These are phyloP conservation scores for Leptodactylus fuscus DNA, from an alignment of 2,113 vertebrate species.

Conservation along the genomic window DNA sequence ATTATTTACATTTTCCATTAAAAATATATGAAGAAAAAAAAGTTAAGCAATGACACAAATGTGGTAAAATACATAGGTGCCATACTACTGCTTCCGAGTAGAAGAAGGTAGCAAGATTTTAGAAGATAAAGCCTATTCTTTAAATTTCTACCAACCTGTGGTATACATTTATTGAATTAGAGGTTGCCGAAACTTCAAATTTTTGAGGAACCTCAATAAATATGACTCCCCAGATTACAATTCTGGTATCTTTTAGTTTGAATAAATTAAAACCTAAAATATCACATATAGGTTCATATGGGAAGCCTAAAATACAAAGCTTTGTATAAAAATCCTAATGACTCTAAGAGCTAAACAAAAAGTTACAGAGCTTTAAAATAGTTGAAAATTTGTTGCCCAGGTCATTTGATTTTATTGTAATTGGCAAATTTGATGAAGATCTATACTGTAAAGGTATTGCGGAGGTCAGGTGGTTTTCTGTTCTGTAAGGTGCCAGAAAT, in stretches of 20 bases:
- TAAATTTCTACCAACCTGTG: not conserved
- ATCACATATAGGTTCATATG: not conserved
- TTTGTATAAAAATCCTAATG: too few species aligned
- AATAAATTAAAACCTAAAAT: not conserved
- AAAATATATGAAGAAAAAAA: not conserved
- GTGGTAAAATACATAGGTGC: not conserved
- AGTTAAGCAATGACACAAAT: not conserved
- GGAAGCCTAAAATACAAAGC: not conserved
- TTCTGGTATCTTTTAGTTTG: not conserved
- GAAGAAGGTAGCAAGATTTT: too few species aligned
- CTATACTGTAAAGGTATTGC: too few species aligned
- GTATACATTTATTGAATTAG: too few species aligned
- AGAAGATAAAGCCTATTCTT: not conserved
- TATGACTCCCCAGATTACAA: not conserved
- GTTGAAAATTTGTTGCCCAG: too few species aligned
- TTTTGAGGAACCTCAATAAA: not conserved
- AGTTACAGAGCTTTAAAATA: too few species aligned
- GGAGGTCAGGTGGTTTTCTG: not conserved
- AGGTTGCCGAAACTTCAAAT: too few species aligned
- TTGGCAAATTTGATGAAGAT: too few species aligned
- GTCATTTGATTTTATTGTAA: too few species aligned
- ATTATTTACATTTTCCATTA: not conserved
- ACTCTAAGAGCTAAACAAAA: too few species aligned
- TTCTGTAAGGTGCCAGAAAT: not conserved
- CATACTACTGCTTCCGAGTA: slow-evolving; percentile 11